These are phyloP conservation scores for Ictalurus furcatus DNA, from an alignment of 2,113 vertebrate genomes.

Conservation along the genomic window DNA sequence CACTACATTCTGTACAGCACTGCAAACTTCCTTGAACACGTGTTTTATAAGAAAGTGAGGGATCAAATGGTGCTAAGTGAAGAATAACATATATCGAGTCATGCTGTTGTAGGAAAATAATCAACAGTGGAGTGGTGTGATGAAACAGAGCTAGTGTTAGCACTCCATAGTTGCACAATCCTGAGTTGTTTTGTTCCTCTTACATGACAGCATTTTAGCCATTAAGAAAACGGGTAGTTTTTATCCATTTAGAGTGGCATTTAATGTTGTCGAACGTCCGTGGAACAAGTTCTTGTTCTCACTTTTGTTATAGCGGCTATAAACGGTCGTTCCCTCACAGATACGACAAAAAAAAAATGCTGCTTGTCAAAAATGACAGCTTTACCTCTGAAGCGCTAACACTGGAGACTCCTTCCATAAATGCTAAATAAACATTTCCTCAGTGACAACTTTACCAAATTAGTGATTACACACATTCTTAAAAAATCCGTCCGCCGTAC, in stretches of 20 bases:
- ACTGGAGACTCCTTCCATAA: background rate
- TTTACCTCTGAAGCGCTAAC: background rate
- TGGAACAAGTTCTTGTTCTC: background rate
- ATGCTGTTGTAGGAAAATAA: background rate
- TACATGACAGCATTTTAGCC: background rate
- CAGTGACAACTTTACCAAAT: background rate
- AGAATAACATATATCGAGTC: background rate
- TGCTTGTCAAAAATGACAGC: background rate
- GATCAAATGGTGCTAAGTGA: too few relatives aligned
- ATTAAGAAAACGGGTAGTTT: background rate
- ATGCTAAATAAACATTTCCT: background rate
- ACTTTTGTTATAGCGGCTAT: too few relatives aligned
- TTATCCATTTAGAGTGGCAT: background rate
- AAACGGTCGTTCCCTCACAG: background rate
- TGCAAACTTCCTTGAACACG: too few relatives aligned
- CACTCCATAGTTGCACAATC: background rate
- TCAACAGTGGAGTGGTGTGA: background rate
- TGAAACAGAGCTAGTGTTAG: background rate
- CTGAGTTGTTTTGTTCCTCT: background rate
- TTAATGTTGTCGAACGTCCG: background rate
- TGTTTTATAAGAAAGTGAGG: too few relatives aligned
- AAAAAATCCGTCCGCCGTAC: too few relatives aligned
- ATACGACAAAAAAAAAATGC: too few relatives aligned
- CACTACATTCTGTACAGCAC: too few relatives aligned
- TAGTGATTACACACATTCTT: too few relatives aligned